Evolutionary conservation across 2,888 invertebrate species (phyloP).

Genomic region (Synanthedon andrenaeformis): DNA sequence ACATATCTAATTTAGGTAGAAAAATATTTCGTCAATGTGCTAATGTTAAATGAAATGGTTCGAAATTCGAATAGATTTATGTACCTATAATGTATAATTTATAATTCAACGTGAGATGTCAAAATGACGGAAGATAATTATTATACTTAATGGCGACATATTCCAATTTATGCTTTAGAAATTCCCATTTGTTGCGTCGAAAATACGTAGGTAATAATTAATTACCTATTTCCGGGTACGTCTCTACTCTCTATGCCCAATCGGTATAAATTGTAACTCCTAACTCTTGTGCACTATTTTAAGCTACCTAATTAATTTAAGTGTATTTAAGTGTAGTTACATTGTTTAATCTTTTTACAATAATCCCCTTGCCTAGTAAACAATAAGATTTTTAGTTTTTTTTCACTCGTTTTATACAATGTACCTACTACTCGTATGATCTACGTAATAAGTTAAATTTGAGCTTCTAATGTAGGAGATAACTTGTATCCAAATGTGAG

Average conservation of each 20-base stretch:
- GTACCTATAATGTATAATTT: not conserved
- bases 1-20: constrained; percentile 69
- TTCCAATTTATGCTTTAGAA: not conserved
- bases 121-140: not conserved
- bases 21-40: constrained; percentile 51
- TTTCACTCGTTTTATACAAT: constrained; percentile 71
- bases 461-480: constrained; percentile 60
- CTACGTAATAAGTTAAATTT: constrained; percentile 64
- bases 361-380: constrained; percentile 60
- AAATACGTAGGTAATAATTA: not conserved
- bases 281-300: constrained; percentile 34
- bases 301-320: constrained; percentile 45
- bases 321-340: constrained; percentile 60
- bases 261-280: constrained; percentile 3
- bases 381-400: constrained; percentile 59
- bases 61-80: not conserved
- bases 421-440: constrained; percentile 55
- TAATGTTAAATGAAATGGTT: constrained; percentile 11
- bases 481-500: constrained; percentile 1
- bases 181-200: not conserved
- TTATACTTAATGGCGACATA: not conserved
- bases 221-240: not conserved
- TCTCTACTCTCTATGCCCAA: constrained; percentile 5
- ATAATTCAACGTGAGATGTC: not conserved
- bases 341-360: constrained; percentile 57